Evolutionary conservation across 2,113 vertebrate species (phyloP), one percentile per base, ranked within the genome.

Genomic region (Engystomops pustulosus): DNA sequence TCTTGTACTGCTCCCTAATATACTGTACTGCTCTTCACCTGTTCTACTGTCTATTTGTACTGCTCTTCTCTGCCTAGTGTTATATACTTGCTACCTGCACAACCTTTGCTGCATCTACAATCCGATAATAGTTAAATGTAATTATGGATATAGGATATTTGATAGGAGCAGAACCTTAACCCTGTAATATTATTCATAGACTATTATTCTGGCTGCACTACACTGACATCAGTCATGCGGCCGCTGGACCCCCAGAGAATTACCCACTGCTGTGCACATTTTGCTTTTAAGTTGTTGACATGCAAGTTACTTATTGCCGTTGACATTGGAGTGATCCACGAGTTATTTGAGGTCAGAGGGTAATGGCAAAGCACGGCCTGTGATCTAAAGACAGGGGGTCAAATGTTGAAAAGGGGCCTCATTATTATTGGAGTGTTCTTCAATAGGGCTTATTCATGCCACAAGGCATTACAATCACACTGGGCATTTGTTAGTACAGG

Each of bases 401-500:
- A 87, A 78, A 86, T 88, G 86, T 88, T 89, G 81, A 78, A 74
- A 27, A 51, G 79, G 32, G 1, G 81, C 68, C 90, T 92, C 41
- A 25, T 91, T 90, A 87, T n/a, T 69, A 80, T 47, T 36, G 17
- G n/a, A 32, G 71, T 30, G 3, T 32, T 67, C 58, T 17, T 53
- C 81, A 75, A 85, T 0, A 0, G 17, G 30, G 74, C 69, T 85
- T 34, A 12, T 36, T 79, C 2, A 17, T 87, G 90, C 89, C 91
- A 79, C 58, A 38, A 86, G 0, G 0, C 32, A 4, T 88, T 88
- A 87, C 85, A 18, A 78, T 92, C 89, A 79, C 0, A 4, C 0
- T 0, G 83, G 32, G 86, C 65, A 77, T 89, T 91, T 89, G 89
- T 88, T 89, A 90, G 86, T 82, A 62, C 32, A 55, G 67, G 15